Conservation (phyloP, 2,113 vertebrate species). For the Eulemur rufifrons region DNA sequence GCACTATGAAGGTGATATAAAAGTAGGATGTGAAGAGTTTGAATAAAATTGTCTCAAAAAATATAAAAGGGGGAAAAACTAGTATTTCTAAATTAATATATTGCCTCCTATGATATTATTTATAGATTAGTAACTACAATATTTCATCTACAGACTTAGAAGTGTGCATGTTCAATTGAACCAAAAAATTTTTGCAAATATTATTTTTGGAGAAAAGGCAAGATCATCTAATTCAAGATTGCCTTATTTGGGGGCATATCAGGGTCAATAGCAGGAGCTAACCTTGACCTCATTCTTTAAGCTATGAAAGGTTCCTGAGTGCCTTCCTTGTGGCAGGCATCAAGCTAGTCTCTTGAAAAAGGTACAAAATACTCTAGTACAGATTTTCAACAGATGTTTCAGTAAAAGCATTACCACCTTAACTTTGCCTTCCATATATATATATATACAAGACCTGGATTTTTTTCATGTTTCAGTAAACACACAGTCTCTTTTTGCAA, state of each 20-base stretch:
- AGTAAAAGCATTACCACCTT: background rate
- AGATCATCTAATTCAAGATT: background rate
- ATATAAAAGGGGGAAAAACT: background rate
- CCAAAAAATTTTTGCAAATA: background rate
- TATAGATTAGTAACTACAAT: background rate
- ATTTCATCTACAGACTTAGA: background rate
- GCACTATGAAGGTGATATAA: background rate
- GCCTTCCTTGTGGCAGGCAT: background rate
- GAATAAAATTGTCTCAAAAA: conserved; percentile 13
- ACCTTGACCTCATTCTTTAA: background rate
- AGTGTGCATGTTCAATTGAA: background rate
- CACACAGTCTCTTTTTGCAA: background rate
- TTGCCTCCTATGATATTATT: background rate
- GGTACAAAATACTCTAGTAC: background rate
- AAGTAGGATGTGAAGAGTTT: background rate
- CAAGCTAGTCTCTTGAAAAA: background rate
- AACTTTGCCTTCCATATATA: background rate
- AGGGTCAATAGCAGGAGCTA: background rate
- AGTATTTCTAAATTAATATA: background rate
- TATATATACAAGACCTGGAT: background rate
- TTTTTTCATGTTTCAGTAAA: background rate
- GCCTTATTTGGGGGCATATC: background rate
- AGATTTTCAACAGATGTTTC: background rate
- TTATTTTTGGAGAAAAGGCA: background rate
- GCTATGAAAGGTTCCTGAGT: background rate